Evolutionary conservation across 2,797 vertebrate genomes (phyloP), one percentile per base, ranked within the genome.

Genomic region (Falco novaeseelandiae): DNA sequence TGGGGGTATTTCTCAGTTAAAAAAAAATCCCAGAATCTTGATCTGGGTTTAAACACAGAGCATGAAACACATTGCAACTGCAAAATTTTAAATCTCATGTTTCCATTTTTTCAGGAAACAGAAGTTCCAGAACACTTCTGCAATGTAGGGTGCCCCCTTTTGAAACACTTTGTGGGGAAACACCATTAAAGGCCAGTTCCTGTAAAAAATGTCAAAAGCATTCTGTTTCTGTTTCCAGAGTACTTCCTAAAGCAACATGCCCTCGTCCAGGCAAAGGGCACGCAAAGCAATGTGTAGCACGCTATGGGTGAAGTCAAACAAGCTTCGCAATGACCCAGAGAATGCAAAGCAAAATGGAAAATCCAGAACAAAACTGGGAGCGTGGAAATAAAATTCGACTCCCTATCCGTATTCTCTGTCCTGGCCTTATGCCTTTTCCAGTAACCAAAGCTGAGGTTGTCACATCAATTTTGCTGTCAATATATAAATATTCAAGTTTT

Each of bases 61-160:
- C 0, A 0, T 25, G 21, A 74, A 88, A 36, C 9, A 25, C 0
- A 0, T 5, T 44, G 13, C 8, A 32, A 38, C 30, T 61, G 32
- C 6, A 86, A 61, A 38, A 61, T 51, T 69, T 85, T 81, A 34
- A 55, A 52, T 19, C 11, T 30, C 81, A 23, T 1, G 1, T 80
- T 74, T 55, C 3, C 3, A 1, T 36, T 51, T 66, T 61, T 84
- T 54, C 48, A 67, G 52, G 23, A 83, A 73, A 83, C 8, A 21
- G 13, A 67, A 67, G 14, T 34, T 87, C 8, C 26, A 86, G 87
- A 91, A n/a, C 15, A 44, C 9, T 89, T 87, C 14, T 66, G 36
- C 9, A 65, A 14, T 5, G 4, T 25, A 61, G 21, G 9, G 8
- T 73, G 16, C 5, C 8, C 12, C 29, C 23, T 87, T 92, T 62